phyloP scores from a whole-genome alignment of 1,140 invertebrate genomes.

The Solen grandis region DNA sequence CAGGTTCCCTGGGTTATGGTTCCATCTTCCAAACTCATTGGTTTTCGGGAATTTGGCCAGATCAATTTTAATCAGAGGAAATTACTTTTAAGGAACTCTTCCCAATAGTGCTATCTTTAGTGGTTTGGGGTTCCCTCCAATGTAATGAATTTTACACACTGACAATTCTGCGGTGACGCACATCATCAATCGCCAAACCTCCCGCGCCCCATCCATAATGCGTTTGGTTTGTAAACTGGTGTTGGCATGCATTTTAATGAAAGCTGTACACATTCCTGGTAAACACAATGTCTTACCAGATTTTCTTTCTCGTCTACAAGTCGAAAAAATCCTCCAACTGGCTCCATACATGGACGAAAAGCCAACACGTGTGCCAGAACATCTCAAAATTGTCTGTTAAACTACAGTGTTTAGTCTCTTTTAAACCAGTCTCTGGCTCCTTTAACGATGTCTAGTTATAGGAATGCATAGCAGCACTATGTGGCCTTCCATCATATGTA shows the following conservation, averaged over 20 bases:
- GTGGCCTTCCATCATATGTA: no score
- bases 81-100: slow-evolving; percentile 24
- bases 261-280: slow-evolving; percentile 28
- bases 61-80: background rate
- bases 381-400: no score
- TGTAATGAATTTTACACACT: slow-evolving; percentile 14
- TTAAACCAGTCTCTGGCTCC: no score
- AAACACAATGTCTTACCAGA: slow-evolving; percentile 9
- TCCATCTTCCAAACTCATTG: slow-evolving; percentile 9
- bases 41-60: slow-evolving; percentile 11
- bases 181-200: slow-evolving; percentile 29
- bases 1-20: background rate
- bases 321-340: background rate
- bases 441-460: no score
- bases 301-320: slow-evolving; percentile 21
- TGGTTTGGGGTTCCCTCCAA: slow-evolving; percentile 6
- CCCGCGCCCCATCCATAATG: slow-evolving; percentile 4
- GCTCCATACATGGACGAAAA: background rate
- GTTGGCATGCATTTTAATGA: background rate
- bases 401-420: no score
- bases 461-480: no score
- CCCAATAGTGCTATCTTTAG: slow-evolving; percentile 21
- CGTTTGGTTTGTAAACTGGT: slow-evolving; percentile 12
- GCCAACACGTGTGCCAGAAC: no score
- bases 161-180: slow-evolving; percentile 19